Conservation (phyloP, 2,113 vertebrate genomes). For the Tonatia bakeri region DNA sequence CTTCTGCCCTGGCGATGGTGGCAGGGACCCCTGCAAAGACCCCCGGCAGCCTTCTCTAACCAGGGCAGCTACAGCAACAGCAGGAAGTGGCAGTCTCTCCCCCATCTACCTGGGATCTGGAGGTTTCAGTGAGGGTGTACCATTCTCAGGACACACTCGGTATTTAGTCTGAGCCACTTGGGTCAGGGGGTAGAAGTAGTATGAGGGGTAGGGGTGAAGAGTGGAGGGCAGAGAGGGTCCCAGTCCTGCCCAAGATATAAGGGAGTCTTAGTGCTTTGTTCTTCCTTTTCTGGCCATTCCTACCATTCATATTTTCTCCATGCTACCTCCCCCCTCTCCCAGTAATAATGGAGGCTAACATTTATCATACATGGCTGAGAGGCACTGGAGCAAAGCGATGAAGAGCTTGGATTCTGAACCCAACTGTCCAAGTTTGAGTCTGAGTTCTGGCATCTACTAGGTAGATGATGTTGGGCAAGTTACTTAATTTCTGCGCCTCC, state of each 20-base stretch:
- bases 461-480: background rate
- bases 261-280: background rate
- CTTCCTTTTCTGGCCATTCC: background rate
- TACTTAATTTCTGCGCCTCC: background rate
- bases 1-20: background rate
- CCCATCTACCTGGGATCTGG: background rate
- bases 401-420: background rate
- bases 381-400: background rate
- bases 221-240: background rate
- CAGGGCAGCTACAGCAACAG: background rate
- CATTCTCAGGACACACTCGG: background rate
- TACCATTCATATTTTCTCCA: background rate
- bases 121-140: background rate
- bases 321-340: background rate
- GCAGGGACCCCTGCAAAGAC: background rate
- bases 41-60: background rate
- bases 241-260: background rate
- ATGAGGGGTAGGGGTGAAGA: no score
- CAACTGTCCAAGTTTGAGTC: background rate
- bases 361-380: background rate
- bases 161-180: background rate
- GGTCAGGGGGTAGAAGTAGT: fast-evolving
- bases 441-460: background rate
- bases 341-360: background rate
- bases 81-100: background rate